Evolutionary conservation across 2,113 vertebrate species (phyloP).

Genomic region (Campylomormyrus tamandua): DNA sequence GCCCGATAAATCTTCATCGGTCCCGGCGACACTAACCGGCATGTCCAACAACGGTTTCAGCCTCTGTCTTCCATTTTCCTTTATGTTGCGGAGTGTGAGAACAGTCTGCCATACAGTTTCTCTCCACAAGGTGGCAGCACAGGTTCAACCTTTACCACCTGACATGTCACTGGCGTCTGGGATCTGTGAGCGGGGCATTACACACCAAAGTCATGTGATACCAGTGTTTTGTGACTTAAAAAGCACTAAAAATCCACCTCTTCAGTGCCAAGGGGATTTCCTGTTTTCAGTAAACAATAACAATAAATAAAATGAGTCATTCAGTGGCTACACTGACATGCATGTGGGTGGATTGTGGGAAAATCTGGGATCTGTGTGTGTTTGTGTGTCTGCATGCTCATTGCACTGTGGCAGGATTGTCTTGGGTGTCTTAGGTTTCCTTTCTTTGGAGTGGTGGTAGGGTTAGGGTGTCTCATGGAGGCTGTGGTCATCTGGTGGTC

Average conservation of each 20-base stretch:
- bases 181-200: neutral
- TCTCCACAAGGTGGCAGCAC: slow-evolving; percentile 18
- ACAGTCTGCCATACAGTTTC: neutral
- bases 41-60: neutral
- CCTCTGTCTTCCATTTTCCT: neutral
- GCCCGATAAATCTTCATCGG: neutral
- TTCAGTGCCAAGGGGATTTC: neutral
- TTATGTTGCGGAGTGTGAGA: neutral
- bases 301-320: neutral
- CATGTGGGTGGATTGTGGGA: neutral
- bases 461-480: neutral
- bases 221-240: neutral
- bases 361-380: neutral
- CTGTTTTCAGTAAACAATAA: neutral
- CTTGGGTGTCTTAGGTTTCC: neutral
- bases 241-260: neutral
- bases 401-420: neutral
- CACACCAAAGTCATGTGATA: neutral
- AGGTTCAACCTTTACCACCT: neutral
- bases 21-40: neutral
- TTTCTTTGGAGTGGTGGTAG: neutral
- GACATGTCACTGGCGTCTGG: neutral
- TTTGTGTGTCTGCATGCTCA: neutral
- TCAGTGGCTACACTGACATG: neutral
- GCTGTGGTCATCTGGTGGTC: neutral